Evolutionary conservation across 23 tunicate genomes (phyloP), one percentile per base, ranked within the genome.

Genomic region (Ciona savignyi): DNA sequence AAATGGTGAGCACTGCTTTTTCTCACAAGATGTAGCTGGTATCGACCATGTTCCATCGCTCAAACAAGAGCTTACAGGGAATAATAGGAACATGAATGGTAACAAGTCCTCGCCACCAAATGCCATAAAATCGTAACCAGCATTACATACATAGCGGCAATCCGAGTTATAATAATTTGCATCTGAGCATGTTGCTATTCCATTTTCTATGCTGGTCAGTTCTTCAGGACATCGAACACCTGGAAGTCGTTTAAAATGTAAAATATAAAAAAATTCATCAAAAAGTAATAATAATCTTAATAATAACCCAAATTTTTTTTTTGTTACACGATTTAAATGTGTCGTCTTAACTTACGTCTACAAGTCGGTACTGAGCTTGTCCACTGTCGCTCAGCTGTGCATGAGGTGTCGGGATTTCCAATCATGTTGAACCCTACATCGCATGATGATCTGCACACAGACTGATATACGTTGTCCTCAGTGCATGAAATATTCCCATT

Each of bases 141-240:
- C 35, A 61, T 86, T 73, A 32, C 94, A 86, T 34, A 30, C 33
- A 30, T 80, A 86, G 20, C 51, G 68, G 66, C 94, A 86, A 4
- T 23, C 35, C 27, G 94, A 86, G 22, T 71, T 60, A 60, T 34
- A 74, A 33, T 30, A 64, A 65, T 42, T 69, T 0, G 65, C 82
- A 33, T 86, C 81, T 0, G 81, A 27, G 67, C 94, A 86, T 3
- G 20, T 19, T 31, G 74, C 82, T 6, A 61, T 20, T 0, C 89
- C 89, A 34, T 77, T 77, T 32, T 26, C 34, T 0, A 84, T 28
- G 4, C 29, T 31, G 42, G 74, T 66, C 49, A 24, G n/a, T 0
- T 64, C 49, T 25, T 23, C 74, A 0, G 82, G 73, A 62, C 87
- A 83, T 23, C 29, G 68, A 23, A 83, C 70, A 25, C 63, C 89